These are phyloP conservation scores for Spinibarbus caldwelli DNA, from an alignment of 2,797 vertebrate genomes.

Conservation along the genomic window DNA sequence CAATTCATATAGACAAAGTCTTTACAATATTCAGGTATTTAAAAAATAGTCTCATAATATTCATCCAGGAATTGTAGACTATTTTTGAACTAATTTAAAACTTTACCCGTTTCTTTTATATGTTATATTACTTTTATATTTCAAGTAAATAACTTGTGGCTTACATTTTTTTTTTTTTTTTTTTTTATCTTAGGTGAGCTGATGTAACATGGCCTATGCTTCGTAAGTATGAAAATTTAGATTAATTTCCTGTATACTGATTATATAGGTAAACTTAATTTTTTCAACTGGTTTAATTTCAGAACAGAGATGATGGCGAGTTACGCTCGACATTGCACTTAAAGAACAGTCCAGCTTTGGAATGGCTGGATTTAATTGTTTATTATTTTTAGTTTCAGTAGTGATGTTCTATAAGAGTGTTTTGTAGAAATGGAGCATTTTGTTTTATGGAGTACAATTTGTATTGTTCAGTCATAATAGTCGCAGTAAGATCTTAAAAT, in stretches of 20 bases:
- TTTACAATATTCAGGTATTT: neutral
- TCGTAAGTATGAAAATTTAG: neutral
- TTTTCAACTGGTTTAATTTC: conserved; percentile 7
- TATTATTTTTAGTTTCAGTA: neutral
- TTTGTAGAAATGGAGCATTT: neutral
- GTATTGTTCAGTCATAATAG: neutral
- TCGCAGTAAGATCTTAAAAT: too few species aligned
- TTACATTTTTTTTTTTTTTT: too few species aligned
- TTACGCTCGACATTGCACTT: neutral
- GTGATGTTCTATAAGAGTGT: neutral
- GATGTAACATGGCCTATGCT: conserved; percentile 6
- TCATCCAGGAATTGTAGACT: neutral
- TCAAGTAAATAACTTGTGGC: neutral
- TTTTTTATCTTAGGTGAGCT: conserved; percentile 18
- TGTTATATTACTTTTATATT: neutral
- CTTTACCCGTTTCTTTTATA: neutral
- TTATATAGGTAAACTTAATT: neutral
- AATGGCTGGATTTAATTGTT: neutral
- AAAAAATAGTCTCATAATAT: neutral
- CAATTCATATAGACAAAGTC: neutral
- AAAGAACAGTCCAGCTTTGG: neutral
- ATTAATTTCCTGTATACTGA: neutral
- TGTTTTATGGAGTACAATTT: neutral
- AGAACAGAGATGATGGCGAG: neutral
- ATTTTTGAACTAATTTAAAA: neutral